Evolutionary conservation across 2,888 invertebrate species (phyloP), one percentile per base, ranked within the genome.

Genomic region (Andrena bicolor): DNA sequence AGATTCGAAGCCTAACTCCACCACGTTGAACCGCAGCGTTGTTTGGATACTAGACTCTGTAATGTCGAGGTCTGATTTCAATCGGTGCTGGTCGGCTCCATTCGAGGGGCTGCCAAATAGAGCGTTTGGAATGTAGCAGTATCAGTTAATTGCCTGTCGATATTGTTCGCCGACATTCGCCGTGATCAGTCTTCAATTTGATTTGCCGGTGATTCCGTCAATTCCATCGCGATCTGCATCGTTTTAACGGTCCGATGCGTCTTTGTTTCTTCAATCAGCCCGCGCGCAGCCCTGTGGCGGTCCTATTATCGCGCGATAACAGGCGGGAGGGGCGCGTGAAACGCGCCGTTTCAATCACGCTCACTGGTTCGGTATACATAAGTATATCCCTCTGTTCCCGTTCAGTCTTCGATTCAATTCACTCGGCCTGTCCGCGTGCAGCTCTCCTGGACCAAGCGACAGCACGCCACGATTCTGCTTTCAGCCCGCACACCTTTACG

Each of bases 381-480:
- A 26, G 23, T 13, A 28, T 23, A 3, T 66, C 48, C 41, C 26
- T 20, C 51, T 64, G 65, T 68, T 66, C 76, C 66, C 26, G 30
- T 71, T 88, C 88, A 88, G 87, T 86, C 87, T 87, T 87, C 82
- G 72, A 64, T 83, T 82, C 81, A 78, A 80, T 86, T 84, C 86
- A 35, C 75, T 61, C 66, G 75, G 48, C 58, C 61, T 26, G 3
- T 53, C 20, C 28, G 10, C 49, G 48, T 48, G 35, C 32, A 10
- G 26, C 13, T 26, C 6, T 48, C 53, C 35, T 2, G 2, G 6
- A 20, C 35, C 23, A 28, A 35, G 10, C 63, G 41, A 28, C 41
- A 16, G 41, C 63, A 35, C 65, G 20, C 68, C 26, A 63, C 35
- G 23, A 58, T 51, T 51, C 74, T 41, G 28, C 35, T 41, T 13